Evolutionary conservation across 1,140 invertebrate species (phyloP).

Genomic region (Vanessa atalanta): DNA sequence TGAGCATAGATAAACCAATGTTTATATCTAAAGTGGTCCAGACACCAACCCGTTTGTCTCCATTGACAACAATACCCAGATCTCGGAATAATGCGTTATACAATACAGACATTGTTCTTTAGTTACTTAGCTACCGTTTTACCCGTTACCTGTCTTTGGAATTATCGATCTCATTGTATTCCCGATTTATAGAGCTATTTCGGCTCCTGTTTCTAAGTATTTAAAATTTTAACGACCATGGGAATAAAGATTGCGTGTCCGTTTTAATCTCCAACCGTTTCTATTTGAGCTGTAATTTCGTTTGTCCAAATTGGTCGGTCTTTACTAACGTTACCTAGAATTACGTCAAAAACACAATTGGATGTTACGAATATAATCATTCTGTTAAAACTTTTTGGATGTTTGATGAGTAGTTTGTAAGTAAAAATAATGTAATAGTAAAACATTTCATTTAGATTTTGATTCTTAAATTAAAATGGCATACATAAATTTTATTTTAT

Average conservation of each 20-base stretch:
- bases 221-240: conserved; percentile 69
- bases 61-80: conserved; percentile 45
- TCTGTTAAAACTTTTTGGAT: neutral
- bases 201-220: conserved; percentile 57
- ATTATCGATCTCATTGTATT: conserved; percentile 73
- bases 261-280: conserved; percentile 35
- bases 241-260: conserved; percentile 54
- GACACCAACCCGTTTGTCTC: conserved; percentile 39
- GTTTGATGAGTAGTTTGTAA: neutral
- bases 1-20: conserved; percentile 68
- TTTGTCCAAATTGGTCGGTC: conserved; percentile 30
- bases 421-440: neutral
- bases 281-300: conserved; percentile 34
- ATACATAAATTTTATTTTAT: too few relatives aligned
- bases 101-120: conserved; percentile 68
- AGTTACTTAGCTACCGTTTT: conserved; percentile 71
- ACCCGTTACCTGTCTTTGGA: conserved; percentile 62
- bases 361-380: conserved; percentile 8
- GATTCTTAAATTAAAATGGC: too few relatives aligned
- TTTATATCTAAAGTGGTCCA: conserved; percentile 58
- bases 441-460: too few relatives aligned
- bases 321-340: conserved; percentile 28
- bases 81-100: conserved; percentile 57
- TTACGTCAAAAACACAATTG: conserved; percentile 15
- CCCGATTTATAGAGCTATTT: conserved; percentile 66